These are phyloP conservation scores for Anorthoa munda DNA, from an alignment of 2,888 invertebrate species.

Conservation along the genomic window DNA sequence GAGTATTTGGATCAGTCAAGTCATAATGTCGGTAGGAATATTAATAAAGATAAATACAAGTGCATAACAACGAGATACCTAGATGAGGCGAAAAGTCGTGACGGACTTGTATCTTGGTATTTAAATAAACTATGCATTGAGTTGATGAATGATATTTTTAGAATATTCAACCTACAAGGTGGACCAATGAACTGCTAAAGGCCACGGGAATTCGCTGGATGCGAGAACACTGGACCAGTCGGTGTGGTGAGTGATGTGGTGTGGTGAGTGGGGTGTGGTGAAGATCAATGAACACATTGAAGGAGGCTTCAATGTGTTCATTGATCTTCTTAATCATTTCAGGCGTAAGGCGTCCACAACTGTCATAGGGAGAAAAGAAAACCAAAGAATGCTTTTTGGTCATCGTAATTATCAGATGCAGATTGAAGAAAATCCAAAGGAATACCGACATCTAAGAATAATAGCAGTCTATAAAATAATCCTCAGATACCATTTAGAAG, in stretches of 20 bases:
- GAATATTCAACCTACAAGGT: slow-evolving; percentile 2
- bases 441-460: not conserved
- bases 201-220: not conserved
- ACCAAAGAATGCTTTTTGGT: not conserved
- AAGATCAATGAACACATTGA: not conserved
- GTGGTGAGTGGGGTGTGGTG: not conserved
- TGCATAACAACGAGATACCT: not conserved
- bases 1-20: slow-evolving; percentile 11
- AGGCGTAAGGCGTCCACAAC: too few relatives aligned
- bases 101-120: not conserved
- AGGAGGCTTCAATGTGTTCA: not conserved
- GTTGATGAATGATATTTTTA: not conserved
- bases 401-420: not conserved
- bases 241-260: not conserved
- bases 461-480: too few relatives aligned
- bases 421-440: not conserved
- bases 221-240: not conserved
- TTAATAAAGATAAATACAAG: slow-evolving; percentile 16
- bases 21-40: slow-evolving; percentile 8
- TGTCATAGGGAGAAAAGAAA: not conserved
- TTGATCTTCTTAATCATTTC: too few relatives aligned
- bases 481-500: not conserved
- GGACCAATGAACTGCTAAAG: not conserved
- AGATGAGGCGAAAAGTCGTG: slow-evolving; percentile 18
- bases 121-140: not conserved